phyloP scores from a whole-genome alignment of 1,140 invertebrate genomes.

The Chionoecetes opilio region DNA sequence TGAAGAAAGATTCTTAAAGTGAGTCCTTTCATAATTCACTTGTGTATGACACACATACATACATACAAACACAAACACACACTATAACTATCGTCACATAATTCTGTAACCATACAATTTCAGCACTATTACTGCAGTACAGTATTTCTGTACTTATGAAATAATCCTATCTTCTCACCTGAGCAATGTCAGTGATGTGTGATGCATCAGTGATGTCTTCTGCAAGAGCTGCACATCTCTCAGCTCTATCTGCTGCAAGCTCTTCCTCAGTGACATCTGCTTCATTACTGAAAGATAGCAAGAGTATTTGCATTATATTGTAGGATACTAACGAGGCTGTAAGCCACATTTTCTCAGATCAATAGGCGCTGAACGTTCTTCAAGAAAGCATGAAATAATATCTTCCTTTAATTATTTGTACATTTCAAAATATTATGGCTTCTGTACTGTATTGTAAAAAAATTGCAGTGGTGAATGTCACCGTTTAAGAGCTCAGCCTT shows the following conservation, averaged over 20 bases:
- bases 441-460: too few species aligned
- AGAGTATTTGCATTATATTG: too few species aligned
- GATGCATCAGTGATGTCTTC: background rate
- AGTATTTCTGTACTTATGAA: too few species aligned
- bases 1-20: conserved; percentile 4
- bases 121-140: too few species aligned
- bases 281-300: background rate
- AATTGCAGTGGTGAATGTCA: too few species aligned
- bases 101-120: too few species aligned
- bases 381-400: background rate
- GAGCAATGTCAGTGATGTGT: background rate
- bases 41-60: too few species aligned
- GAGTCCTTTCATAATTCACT: background rate
- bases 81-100: too few species aligned
- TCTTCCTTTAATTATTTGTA: too few species aligned
- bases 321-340: too few species aligned
- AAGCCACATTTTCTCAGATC: background rate
- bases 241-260: background rate
- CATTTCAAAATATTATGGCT: too few species aligned
- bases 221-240: background rate
- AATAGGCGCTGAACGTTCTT: background rate
- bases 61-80: too few species aligned
- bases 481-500: background rate
- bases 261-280: background rate
- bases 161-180: background rate